A percentile compares a stretch with the other conserved stretches of the same genome.
phyloP scores from a whole-genome alignment of 2,113 vertebrate species.

The Urocitellus parryii region DNA sequence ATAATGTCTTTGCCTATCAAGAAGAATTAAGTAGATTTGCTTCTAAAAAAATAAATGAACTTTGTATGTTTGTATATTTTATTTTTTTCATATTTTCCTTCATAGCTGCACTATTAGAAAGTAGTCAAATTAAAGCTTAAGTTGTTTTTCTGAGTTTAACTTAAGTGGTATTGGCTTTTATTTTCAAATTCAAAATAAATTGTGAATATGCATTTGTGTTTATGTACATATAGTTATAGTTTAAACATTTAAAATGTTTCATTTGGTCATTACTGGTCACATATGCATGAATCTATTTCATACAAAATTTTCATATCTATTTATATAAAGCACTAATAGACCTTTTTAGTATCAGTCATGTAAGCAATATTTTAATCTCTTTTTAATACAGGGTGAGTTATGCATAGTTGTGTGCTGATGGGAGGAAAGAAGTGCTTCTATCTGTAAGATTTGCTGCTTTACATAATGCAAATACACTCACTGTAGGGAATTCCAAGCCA shows the following conservation, averaged over 20 bases:
- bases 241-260: conserved; percentile 71
- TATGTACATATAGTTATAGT: not conserved
- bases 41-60: conserved; percentile 67
- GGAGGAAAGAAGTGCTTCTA: not conserved
- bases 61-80: conserved; percentile 72
- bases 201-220: not conserved
- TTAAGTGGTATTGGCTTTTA: conserved; percentile 72
- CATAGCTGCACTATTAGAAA: conserved; percentile 77
- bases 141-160: conserved; percentile 77
- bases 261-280: not conserved
- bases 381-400: not conserved
- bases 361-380: not conserved
- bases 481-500: not conserved
- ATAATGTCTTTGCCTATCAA: conserved; percentile 79
- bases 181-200: conserved; percentile 79
- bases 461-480: not conserved
- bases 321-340: not conserved
- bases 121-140: conserved; percentile 65
- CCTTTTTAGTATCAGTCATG: not conserved
- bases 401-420: not conserved
- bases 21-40: conserved; percentile 69
- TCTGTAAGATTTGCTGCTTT: not conserved
- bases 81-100: conserved; percentile 82
- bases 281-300: not conserved
- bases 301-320: not conserved